Evolutionary conservation across 1,140 invertebrate genomes (phyloP), one percentile per base, ranked within the genome.

Genomic region (Habropoda laboriosa): DNA sequence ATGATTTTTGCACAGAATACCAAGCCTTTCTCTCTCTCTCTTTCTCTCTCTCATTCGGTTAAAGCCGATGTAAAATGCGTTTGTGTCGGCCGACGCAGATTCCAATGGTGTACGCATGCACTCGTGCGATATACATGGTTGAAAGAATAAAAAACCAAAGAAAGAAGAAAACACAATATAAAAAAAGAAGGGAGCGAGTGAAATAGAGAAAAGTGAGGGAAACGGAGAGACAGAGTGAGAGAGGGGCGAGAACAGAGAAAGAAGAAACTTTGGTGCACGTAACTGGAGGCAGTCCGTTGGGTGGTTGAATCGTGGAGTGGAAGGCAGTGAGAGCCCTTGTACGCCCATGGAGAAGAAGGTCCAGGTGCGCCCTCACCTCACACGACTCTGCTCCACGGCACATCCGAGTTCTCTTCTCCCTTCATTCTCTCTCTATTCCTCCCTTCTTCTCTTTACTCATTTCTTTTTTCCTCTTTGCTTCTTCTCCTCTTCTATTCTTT

Each of bases 331-430:
- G 87, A 85, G 79, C 75, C 73, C 84, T 87, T 83, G 67, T 77
- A 66, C 51, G 84, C 68, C 71, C 85, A 83, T 80, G 80, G 79
- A 86, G 79, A 81, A 80, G 87, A 80, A 86, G 80, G 87, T 88
- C 87, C 87, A 88, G 87, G 87, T 88, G 87, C 84, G 78, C 80
- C 83, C 81, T 82, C 84, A 72, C 81, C 72, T 83, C 82, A 53
- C 72, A 55, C 80, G 78, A 76, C 74, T 85, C 83, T 73, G 75
- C 74, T 82, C 71, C 83, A 79, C 82, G 70, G 82, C 72, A 86
- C 84, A 79, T 67, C 75, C 72, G 85, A 79, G 74, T 71, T 79
- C 68, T 81, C 79, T 66, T 70, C 35, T 57, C 58, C 55, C 70
- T 66, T 53, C 64, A 32, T 80, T 70, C 60, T 42, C 63, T 72